Conservation (phyloP, 2,888 invertebrate species). For the Tiliacea citrago region DNA sequence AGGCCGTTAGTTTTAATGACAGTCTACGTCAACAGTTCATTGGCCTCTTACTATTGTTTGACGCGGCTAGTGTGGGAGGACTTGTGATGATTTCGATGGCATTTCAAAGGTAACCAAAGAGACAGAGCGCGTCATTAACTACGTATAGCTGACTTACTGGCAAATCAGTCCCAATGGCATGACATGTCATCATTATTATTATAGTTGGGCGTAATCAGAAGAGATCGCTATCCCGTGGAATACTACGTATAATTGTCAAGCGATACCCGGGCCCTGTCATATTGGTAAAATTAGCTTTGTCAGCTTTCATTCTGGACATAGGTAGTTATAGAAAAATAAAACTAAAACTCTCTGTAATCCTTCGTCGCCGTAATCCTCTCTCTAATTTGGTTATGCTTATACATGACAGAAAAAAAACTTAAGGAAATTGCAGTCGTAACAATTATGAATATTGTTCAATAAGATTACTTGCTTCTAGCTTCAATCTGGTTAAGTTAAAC, state of each 20-base stretch:
- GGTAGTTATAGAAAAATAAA: too few relatives aligned
- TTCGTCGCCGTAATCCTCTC: too few relatives aligned
- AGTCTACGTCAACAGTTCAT: constrained; percentile 3
- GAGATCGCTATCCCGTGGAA: not conserved
- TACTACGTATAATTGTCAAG: not conserved
- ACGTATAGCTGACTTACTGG: not conserved
- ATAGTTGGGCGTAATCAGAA: not conserved
- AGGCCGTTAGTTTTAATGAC: constrained; percentile 12
- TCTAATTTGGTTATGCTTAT: too few relatives aligned
- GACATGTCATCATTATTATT: not conserved
- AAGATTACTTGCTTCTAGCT: too few relatives aligned
- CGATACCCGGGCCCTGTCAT: not conserved
- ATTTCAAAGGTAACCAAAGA: not conserved
- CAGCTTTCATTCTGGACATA: too few relatives aligned
- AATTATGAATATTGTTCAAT: not conserved
- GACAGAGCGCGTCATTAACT: not conserved
- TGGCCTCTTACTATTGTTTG: constrained; percentile 30
- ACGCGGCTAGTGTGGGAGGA: constrained; percentile 14
- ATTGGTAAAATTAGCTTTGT: not conserved
- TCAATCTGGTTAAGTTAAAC: not conserved
- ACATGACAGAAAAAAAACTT: not conserved
- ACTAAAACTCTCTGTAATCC: too few relatives aligned
- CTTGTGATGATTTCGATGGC: not conserved
- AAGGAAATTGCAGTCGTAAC: not conserved
- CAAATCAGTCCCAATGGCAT: not conserved